A percentile compares a stretch with the other conserved stretches of the same genome.
These are phyloP conservation scores for Catamblyrhynchus diadema DNA, from an alignment of 2,797 vertebrate genomes.

Conservation along the genomic window DNA sequence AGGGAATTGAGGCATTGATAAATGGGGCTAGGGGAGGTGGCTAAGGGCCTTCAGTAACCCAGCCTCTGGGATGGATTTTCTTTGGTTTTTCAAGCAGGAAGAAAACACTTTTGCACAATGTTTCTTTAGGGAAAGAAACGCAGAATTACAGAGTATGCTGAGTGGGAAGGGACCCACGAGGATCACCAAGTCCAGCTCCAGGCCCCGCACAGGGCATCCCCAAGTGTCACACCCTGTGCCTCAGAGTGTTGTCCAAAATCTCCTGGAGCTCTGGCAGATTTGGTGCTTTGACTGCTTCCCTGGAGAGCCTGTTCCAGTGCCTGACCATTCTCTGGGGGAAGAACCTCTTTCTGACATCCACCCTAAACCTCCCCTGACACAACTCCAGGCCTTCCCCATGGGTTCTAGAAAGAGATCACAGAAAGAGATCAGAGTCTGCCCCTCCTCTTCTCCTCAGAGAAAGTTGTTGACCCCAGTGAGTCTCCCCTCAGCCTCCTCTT, in stretches of 20 bases:
- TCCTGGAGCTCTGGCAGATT: background rate
- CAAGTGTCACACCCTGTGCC: background rate
- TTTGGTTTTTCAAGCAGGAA: background rate
- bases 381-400: background rate
- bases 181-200: background rate
- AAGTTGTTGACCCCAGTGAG: background rate
- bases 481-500: background rate
- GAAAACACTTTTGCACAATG: background rate
- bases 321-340: background rate
- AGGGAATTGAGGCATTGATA: background rate
- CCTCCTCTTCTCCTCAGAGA: background rate
- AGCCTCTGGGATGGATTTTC: background rate
- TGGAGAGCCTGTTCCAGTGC: background rate
- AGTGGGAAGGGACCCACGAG: background rate
- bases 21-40: background rate
- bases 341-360: background rate
- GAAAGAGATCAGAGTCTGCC: background rate
- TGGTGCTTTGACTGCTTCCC: background rate
- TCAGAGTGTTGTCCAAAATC: background rate
- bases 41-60: background rate
- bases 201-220: background rate
- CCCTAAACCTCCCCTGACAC: background rate
- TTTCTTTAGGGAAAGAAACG: background rate
- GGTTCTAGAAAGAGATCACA: background rate
- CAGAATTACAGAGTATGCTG: background rate